These are phyloP conservation scores for Trachymyrmex cornetzi DNA, from an alignment of 1,140 invertebrate species.

Conservation along the genomic window DNA sequence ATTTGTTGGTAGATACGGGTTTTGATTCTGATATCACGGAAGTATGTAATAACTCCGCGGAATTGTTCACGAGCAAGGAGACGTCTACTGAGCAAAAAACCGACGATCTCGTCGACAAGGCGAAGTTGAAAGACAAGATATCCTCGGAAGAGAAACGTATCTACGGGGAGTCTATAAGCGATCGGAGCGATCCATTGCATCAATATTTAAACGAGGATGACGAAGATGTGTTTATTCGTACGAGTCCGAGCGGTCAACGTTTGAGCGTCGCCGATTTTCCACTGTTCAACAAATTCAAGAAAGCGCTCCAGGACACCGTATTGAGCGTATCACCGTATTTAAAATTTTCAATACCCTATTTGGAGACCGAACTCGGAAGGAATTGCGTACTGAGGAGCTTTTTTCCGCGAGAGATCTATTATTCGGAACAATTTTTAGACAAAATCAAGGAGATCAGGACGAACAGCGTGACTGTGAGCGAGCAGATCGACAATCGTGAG, in stretches of 20 bases:
- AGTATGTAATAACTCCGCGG: constrained; percentile 69
- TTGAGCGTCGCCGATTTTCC: constrained; percentile 88
- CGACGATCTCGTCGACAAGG: constrained; percentile 69
- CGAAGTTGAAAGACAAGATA: constrained; percentile 77
- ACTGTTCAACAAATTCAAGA: constrained; percentile 91
- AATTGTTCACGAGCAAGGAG: constrained; percentile 70
- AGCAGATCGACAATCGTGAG: constrained; percentile 63
- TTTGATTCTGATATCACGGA: constrained; percentile 26
- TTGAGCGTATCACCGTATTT: constrained; percentile 96
- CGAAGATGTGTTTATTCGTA: constrained; percentile 82
- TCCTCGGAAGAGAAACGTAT: constrained; percentile 86
- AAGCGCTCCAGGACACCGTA: constrained; percentile 91
- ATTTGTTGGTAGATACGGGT: constrained; percentile 16
- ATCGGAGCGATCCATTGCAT: constrained; percentile 93
- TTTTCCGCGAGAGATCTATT: constrained; percentile 94
- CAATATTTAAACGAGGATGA: constrained; percentile 89
- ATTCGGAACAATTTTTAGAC: constrained; percentile 88
- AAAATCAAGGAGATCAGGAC: constrained; percentile 79
- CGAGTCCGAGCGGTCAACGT: constrained; percentile 79
- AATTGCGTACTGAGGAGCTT: constrained; percentile 92
- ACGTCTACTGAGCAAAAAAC: background rate
- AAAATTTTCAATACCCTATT: constrained; percentile 94
- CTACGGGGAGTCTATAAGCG: constrained; percentile 88
- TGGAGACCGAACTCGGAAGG: constrained; percentile 94
- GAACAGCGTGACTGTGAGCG: constrained; percentile 58